These are phyloP conservation scores for Thalassophryne amazonica DNA, from an alignment of 2,797 vertebrate species.

Conservation along the genomic window DNA sequence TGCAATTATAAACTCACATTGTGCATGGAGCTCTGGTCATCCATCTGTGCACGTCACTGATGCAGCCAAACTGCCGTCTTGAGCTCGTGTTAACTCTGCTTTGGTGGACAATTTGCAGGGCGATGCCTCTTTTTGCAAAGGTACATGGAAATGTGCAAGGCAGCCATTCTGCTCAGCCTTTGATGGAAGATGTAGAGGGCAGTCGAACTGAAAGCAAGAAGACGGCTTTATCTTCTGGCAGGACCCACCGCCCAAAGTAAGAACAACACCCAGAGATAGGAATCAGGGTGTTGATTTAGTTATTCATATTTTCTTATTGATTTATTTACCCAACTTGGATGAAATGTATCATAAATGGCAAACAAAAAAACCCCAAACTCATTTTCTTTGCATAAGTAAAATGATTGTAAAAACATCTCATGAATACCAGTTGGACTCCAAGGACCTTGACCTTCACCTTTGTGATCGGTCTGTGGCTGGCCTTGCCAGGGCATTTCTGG, in stretches of 20 bases:
- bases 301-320: no score
- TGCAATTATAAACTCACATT: conserved; percentile 37
- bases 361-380: conserved; percentile 4
- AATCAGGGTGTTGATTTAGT: not conserved
- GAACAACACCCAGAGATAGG: not conserved
- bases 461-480: no score
- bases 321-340: not conserved
- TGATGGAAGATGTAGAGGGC: conserved; percentile 39
- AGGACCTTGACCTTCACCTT: no score
- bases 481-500: no score
- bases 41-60: conserved; percentile 17
- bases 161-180: conserved; percentile 33
- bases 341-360: conserved; percentile 6
- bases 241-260: conserved; percentile 38
- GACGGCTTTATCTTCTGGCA: not conserved
- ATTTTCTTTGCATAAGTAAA: conserved; percentile 2
- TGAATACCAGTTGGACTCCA: no score
- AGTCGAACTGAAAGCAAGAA: conserved; percentile 11
- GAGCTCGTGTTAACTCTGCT: conserved; percentile 10
- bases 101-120: conserved; percentile 27
- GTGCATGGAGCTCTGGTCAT: conserved; percentile 25
- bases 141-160: conserved; percentile 22
- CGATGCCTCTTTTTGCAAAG: conserved; percentile 22
- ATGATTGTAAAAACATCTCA: not conserved
- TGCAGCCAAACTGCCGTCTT: conserved; percentile 20